Percentiles rank a stretch among this genome's conserved stretches.
phyloP scores from a whole-genome alignment of 2,113 vertebrate genomes.

The Hymenochirus boettgeri region DNA sequence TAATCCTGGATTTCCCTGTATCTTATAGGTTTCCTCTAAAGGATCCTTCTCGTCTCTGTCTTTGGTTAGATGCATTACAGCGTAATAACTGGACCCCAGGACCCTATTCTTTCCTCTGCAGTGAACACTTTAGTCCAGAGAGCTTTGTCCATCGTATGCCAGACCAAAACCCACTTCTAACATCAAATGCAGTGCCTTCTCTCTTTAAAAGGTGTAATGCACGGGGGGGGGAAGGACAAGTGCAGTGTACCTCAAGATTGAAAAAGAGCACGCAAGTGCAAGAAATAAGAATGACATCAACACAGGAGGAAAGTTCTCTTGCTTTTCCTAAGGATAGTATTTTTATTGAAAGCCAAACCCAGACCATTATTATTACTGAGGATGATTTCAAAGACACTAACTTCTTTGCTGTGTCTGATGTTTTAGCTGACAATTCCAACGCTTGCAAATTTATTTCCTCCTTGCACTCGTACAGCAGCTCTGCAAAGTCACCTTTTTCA shows the following conservation, averaged over 20 bases:
- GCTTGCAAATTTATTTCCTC: conserved; percentile 72
- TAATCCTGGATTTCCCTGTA: conserved; percentile 3
- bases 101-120: conserved; percentile 77
- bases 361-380: not conserved
- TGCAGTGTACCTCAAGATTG: conserved; percentile 51
- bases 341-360: conserved; percentile 9
- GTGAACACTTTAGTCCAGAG: conserved; percentile 75
- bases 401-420: conserved; percentile 54
- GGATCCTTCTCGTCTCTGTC: conserved; percentile 67
- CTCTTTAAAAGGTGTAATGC: conserved; percentile 57
- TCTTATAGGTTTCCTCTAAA: conserved; percentile 70
- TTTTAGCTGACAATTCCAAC: conserved; percentile 58
- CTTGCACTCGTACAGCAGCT: conserved; percentile 74
- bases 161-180: conserved; percentile 69
- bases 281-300: not conserved
- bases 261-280: conserved; percentile 46
- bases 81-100: conserved; percentile 75
- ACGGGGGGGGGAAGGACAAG: conserved; percentile 51
- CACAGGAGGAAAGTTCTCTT: not conserved
- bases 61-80: conserved; percentile 72
- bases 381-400: conserved; percentile 34
- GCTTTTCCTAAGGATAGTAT: conserved; percentile 16
- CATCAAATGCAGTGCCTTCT: conserved; percentile 71
- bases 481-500: conserved; percentile 58
- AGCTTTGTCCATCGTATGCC: conserved; percentile 69